phyloP scores from a whole-genome alignment of 2,113 vertebrate genomes.

The Mustela nigripes region DNA sequence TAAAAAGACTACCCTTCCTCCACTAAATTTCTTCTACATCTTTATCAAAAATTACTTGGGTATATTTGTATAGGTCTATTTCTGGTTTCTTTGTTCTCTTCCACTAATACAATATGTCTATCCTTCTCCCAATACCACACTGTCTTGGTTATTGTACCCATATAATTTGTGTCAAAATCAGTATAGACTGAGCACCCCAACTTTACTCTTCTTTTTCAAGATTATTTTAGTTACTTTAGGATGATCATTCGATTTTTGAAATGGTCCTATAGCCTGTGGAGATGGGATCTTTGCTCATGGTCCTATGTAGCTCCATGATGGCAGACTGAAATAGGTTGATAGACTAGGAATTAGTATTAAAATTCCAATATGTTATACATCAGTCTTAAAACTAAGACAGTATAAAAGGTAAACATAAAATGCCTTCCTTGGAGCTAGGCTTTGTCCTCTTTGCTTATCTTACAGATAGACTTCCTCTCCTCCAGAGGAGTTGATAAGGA shows the following conservation, averaged over 20 bases:
- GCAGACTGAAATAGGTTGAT: neutral
- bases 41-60: conserved; percentile 30
- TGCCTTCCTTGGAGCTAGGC: neutral
- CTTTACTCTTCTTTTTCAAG: conserved; percentile 39
- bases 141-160: conserved; percentile 30
- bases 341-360: neutral
- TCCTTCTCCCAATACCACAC: neutral
- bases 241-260: conserved; percentile 25
- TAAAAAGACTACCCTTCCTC: conserved; percentile 33
- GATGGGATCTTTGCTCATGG: neutral
- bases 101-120: neutral
- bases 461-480: neutral
- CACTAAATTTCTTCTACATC: neutral
- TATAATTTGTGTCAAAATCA: conserved; percentile 39
- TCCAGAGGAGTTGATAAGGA: neutral
- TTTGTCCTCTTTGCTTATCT: neutral
- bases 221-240: conserved; percentile 20
- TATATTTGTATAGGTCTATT: neutral
- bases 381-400: conserved; percentile 34
- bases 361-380: neutral
- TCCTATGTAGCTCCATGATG: neutral
- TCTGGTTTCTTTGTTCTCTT: conserved; percentile 26
- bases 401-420: conserved; percentile 25
- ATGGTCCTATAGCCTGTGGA: neutral
- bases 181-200: neutral